A percentile compares a stretch with the other conserved stretches of the same genome.
phyloP scores from a whole-genome alignment of 2,888 invertebrate genomes.

The Phyto melanocephala region DNA sequence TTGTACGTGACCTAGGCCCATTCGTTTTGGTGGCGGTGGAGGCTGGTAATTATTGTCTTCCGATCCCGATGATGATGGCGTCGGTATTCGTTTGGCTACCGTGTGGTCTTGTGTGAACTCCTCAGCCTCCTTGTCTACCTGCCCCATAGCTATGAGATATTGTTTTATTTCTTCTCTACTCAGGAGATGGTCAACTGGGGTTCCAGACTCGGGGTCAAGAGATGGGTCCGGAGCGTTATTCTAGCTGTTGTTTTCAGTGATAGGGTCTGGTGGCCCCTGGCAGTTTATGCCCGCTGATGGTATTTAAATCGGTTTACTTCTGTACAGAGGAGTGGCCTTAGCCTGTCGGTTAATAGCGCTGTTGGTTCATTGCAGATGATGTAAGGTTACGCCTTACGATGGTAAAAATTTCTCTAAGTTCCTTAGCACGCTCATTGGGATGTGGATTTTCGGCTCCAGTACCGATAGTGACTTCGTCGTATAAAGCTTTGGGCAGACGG shows the following conservation, averaged over 20 bases:
- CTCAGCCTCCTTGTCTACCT: not conserved
- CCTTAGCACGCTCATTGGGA: not conserved
- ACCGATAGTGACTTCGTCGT: not conserved
- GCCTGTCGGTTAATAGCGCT: not conserved
- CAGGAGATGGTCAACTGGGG: not conserved
- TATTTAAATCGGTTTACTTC: not conserved
- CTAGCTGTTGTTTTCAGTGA: not conserved
- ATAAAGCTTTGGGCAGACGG: not conserved
- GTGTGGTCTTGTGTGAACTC: not conserved
- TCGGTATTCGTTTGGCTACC: not conserved
- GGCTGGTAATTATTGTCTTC: not conserved
- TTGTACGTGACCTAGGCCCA: not conserved
- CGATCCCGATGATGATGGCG: not conserved
- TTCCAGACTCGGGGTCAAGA: not conserved
- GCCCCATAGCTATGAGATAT: not conserved
- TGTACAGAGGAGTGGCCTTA: not conserved
- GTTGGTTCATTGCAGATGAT: too few species aligned
- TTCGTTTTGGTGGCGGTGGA: not conserved
- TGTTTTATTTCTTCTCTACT: not conserved
- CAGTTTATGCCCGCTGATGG: not conserved
- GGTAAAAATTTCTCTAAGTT: not conserved
- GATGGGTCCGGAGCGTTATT: not conserved
- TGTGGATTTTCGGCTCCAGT: not conserved
- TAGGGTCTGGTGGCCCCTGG: not conserved
- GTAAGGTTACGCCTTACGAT: not conserved